phyloP scores from a whole-genome alignment of 1,140 invertebrate species.

The Aphelenchoides fujianensis region DNA sequence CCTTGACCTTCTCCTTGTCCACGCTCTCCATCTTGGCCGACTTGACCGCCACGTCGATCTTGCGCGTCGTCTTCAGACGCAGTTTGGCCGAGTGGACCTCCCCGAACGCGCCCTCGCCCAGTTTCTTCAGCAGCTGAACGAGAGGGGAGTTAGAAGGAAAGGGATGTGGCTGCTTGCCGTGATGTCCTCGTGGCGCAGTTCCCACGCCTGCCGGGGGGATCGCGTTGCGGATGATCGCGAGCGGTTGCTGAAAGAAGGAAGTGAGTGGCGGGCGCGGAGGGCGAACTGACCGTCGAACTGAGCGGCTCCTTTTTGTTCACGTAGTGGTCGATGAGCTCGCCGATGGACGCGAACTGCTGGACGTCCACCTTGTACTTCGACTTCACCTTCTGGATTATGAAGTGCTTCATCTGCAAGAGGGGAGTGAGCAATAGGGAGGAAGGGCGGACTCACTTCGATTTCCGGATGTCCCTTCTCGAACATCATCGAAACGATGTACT shows the following conservation, averaged over 20 bases:
- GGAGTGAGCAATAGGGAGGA: neutral
- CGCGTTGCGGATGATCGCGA: neutral
- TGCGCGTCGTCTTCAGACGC: conserved; percentile 24
- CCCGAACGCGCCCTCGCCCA: conserved; percentile 23
- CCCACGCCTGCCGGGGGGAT: neutral
- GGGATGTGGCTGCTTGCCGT: too few relatives aligned
- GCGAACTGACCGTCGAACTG: neutral
- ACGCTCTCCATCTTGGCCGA: neutral
- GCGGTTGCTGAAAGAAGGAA: too few relatives aligned
- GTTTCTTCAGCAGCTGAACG: too few relatives aligned
- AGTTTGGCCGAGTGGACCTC: conserved; percentile 29
- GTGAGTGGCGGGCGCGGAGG: too few relatives aligned
- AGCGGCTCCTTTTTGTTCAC: neutral
- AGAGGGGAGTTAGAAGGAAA: too few relatives aligned
- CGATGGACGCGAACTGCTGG: neutral
- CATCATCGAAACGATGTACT: conserved; percentile 21
- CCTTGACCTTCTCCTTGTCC: conserved; percentile 19
- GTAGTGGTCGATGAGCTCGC: neutral
- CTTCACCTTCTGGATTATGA: neutral
- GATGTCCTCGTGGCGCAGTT: neutral
- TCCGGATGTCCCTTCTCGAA: conserved; percentile 5
- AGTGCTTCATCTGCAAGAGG: neutral
- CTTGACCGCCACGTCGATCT: conserved; percentile 38
- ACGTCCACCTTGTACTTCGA: neutral
- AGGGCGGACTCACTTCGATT: neutral